Conservation (phyloP, 2,797 vertebrate species). For the Lacerta viridis region DNA sequence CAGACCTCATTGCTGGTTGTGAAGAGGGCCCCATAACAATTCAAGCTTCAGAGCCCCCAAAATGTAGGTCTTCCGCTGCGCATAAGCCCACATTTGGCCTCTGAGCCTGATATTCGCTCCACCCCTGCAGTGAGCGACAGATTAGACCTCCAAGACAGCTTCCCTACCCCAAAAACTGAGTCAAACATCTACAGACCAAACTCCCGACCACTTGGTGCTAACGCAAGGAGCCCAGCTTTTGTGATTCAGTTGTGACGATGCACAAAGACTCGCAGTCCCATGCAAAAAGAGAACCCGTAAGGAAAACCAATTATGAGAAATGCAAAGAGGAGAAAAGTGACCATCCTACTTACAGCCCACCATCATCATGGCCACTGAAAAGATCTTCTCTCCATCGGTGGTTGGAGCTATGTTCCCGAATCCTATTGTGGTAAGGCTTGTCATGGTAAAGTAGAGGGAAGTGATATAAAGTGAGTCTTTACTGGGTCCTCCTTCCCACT, state of each 20-base stretch:
- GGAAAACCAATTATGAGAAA: neutral
- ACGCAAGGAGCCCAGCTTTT: neutral
- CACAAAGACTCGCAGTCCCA: neutral
- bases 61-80: no score
- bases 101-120: neutral
- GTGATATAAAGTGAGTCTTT: slow-evolving; percentile 97
- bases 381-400: slow-evolving; percentile 97
- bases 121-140: neutral
- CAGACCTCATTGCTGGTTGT: no score
- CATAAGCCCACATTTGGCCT: neutral
- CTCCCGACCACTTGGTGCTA: neutral
- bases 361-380: slow-evolving; percentile 99
- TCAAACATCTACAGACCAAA: neutral
- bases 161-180: neutral
- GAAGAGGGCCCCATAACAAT: no score
- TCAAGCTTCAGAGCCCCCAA: no score
- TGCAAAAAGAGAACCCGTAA: neutral
- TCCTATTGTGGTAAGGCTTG: slow-evolving; percentile 97
- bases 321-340: neutral
- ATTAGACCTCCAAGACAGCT: neutral
- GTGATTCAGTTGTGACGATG: neutral
- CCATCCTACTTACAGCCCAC: slow-evolving; percentile 92
- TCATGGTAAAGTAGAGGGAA: slow-evolving; percentile 99
- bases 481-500: slow-evolving; percentile 95
- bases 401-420: slow-evolving; percentile 97